Conservation (phyloP, 2,113 vertebrate genomes). For the Megaptera novaeangliae region DNA sequence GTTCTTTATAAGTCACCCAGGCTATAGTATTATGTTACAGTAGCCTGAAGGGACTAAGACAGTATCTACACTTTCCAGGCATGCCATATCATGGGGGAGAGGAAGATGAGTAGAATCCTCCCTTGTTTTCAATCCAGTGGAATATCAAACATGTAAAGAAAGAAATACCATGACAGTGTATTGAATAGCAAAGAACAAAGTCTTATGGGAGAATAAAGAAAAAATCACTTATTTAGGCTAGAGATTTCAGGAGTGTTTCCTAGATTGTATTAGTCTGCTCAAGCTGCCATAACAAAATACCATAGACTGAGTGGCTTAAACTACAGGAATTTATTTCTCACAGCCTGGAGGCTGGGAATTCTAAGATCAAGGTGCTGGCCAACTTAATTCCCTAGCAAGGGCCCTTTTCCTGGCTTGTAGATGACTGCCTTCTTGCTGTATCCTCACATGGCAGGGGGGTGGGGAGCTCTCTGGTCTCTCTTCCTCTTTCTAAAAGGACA, state of each 20-base stretch:
- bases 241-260: neutral
- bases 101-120: neutral
- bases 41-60: neutral
- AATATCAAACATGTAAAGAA: neutral
- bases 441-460: neutral
- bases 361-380: neutral
- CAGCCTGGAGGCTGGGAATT: neutral
- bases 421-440: neutral
- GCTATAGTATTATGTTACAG: neutral
- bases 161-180: neutral
- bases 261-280: neutral
- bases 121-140: neutral
- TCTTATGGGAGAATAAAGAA: neutral
- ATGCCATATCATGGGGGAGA: neutral
- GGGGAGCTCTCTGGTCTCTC: neutral
- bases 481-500: neutral
- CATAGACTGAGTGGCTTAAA: neutral
- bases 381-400: too few relatives aligned
- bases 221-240: neutral
- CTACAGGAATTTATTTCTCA: neutral
- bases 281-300: neutral
- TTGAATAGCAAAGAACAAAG: neutral
- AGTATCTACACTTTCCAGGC: neutral
- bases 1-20: neutral
- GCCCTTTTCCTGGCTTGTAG: neutral